Base-by-base conservation (phyloP, 2,797 vertebrate genomes). In the Scomberomorus guttatus region DNA sequence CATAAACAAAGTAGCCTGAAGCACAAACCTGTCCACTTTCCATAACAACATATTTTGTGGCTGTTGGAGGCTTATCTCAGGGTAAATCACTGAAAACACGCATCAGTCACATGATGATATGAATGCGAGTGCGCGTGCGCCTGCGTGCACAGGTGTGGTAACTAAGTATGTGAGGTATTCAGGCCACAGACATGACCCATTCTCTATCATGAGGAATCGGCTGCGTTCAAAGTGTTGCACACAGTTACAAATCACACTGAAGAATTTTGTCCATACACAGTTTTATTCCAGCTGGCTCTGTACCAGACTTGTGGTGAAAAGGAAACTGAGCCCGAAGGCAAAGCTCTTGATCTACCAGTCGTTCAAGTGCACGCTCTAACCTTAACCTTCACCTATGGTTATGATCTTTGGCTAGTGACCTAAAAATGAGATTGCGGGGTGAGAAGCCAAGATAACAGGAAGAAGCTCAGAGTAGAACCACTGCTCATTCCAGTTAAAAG, bases 131-230 rank as follows among this genome's bases (percentile, higher is more conserved):
- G 44, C 29, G 29, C 18, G 42, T 57, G 44, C 29, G 29, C 18
- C n/a, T 15, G 24, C 51, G 20, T 57, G 14, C 46, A 13, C 54
- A 63, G n/a, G 73, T 71, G 24, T 52, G 56, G 62, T 22, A 48
- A 67, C 32, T 72, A 14, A 51, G 57, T 71, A 71, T 67, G 67
- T 24, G 14, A 69, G 54, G 42, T 54, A 85, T 83, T 82, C 46
- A 64, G 61, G 58, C 25, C 25, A 58, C 12, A 56, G 25, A 46
- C 25, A 69, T 60, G 0, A 24, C 20, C 54, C 5, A n/a, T 25
- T 32, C 15, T 60, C 25, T 56, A 25, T 64, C 7, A 60, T 37
- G 22, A 68, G 12, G 18, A 66, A 54, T 55, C 14, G 34, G 50
- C 15, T 29, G 13, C 42, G 8, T 39, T 48, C 22, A 29, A 20